Conservation (phyloP, 1,140 invertebrate species). For the Tetragonula clypearis region DNA sequence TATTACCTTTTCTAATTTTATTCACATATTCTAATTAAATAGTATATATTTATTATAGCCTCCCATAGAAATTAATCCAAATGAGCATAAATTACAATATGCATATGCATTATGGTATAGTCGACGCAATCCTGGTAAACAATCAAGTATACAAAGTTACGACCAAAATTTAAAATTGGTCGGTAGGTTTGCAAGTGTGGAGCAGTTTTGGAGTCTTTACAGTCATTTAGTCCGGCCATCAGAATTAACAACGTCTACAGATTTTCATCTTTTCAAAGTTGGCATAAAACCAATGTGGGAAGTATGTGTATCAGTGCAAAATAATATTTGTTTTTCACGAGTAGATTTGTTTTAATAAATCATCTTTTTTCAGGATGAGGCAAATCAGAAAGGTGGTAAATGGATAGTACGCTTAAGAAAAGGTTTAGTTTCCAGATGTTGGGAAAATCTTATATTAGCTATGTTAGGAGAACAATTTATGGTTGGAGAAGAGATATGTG, state of each 20-base stretch:
- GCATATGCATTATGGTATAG: constrained; percentile 96
- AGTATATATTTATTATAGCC: constrained; percentile 71
- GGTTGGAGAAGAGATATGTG: constrained; percentile 99
- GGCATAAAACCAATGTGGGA: constrained; percentile 99
- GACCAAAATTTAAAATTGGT: constrained; percentile 89
- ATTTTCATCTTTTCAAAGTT: constrained; percentile 99
- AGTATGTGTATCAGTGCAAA: constrained; percentile 78
- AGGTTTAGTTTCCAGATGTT: constrained; percentile 96
- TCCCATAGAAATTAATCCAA: constrained; percentile 86
- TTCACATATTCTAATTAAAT: constrained; percentile 23
- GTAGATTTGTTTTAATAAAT: not conserved
- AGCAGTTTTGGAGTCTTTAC: constrained; percentile 98
- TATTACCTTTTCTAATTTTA: constrained; percentile 13
- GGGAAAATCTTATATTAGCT: constrained; percentile 99
- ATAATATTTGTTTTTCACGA: not conserved
- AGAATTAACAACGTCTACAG: constrained; percentile 94
- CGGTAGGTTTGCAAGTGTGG: constrained; percentile 93
- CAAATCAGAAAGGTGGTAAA: constrained; percentile 97
- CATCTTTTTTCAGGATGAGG: constrained; percentile 86
- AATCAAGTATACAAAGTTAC: constrained; percentile 85
- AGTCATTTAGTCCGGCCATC: constrained; percentile 94
- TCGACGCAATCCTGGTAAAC: constrained; percentile 87
- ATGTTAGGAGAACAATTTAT: constrained; percentile 99
- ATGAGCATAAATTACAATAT: constrained; percentile 94
- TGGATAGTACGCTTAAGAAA: constrained; percentile 98